Evolutionary conservation across 2,888 invertebrate species (phyloP), one percentile per base, ranked within the genome.

Genomic region (Kryphioiulus occultus): DNA sequence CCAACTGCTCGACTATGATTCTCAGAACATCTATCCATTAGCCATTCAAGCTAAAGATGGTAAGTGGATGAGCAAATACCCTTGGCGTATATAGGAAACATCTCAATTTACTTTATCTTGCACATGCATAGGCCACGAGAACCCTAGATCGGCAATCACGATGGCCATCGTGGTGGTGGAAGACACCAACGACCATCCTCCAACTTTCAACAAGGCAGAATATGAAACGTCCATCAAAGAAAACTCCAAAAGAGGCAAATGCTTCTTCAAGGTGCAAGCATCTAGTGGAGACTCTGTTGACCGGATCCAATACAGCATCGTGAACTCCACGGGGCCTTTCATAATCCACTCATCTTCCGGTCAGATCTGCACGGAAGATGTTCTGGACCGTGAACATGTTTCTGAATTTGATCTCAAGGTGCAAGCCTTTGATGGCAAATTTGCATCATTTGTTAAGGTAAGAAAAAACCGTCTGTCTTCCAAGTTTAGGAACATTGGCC

Each of bases 141-240:
- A 87, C 12, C 88, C 88, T 1, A 82, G 89, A 15, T 30, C 87
- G 19, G 87, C 89, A 17, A 88, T 89, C 26, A 89, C 89, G 78
- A 88, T 89, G 89, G 93, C 96, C 0, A 95, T 95, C 17, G 94
- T 97, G 44, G 93, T 95, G 87, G 96, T 97, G 0, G 95, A 96
- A 89, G 97, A 97, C 91, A 96, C 96, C 89, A 97, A 97, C 91
- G 97, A 97, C 91, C 97, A 97, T 90, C 94, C 96, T 4, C 98
- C 98, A 0, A 92, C 94, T 88, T 98, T 98, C 91, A 95, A 95
- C 89, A 92, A 94, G 17, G 91, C 93, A 0, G 91, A 93, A 0
- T 98, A 97, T 91, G 95, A 96, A 90, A 96, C 96, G 0, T 93
- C 94, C 89, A 95, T 98, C 22, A 92, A 93, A 83, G 98, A 98